These are phyloP conservation scores for Acanthosoma haemorrhoidale DNA, from an alignment of 2,888 invertebrate genomes.

Conservation along the genomic window DNA sequence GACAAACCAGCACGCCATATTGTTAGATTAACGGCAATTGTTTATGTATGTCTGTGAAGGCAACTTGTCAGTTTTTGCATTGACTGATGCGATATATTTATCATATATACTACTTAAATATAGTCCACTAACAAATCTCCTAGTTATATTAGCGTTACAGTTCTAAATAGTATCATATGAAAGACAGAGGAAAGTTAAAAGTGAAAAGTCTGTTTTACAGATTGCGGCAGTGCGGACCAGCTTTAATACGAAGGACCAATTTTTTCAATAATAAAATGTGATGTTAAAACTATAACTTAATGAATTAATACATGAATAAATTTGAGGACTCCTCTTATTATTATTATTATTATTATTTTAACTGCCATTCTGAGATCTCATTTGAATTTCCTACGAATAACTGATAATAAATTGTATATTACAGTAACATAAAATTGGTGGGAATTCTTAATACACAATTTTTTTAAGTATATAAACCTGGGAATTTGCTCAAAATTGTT, in stretches of 20 bases:
- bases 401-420: not conserved
- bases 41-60: constrained; percentile 20
- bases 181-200: not conserved
- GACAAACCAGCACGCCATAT: constrained; percentile 27
- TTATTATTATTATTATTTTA: not conserved
- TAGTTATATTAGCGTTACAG: no score
- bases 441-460: no score
- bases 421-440: not conserved
- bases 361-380: not conserved
- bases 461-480: no score
- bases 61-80: not conserved
- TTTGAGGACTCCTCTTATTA: not conserved
- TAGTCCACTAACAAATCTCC: no score
- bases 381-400: not conserved
- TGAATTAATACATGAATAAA: not conserved
- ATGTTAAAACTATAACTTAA: not conserved
- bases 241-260: constrained; percentile 3
- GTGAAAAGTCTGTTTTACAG: no score
- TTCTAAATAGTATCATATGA: no score
- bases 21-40: constrained; percentile 16
- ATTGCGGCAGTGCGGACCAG: not conserved
- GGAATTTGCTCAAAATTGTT: constrained; percentile 28
- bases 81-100: not conserved
- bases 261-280: not conserved
- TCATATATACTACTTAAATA: not conserved